Evolutionary conservation across 2,888 invertebrate genomes (phyloP).

Genomic region (Tuta absoluta): DNA sequence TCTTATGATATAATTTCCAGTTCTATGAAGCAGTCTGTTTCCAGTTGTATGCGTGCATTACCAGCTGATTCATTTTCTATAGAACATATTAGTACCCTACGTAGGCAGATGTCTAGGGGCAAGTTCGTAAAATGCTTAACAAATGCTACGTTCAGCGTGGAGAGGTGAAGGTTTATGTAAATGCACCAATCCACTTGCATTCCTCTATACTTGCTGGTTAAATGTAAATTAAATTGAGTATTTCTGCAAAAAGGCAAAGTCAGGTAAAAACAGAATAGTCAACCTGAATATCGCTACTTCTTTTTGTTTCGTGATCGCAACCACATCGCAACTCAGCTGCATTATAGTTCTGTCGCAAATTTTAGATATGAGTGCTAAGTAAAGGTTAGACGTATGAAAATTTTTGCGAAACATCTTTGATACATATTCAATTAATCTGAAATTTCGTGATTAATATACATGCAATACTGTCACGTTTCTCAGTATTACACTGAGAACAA

Average conservation of each 20-base stretch:
- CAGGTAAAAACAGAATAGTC: neutral
- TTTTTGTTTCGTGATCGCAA: too few relatives aligned
- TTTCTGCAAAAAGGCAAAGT: neutral
- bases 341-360: too few relatives aligned
- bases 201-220: neutral
- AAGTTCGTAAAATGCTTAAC: constrained; percentile 13
- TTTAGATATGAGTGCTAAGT: too few relatives aligned
- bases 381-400: too few relatives aligned
- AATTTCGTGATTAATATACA: too few relatives aligned
- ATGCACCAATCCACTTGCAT: constrained; percentile 9
- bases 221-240: neutral
- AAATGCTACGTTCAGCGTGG: constrained; percentile 17
- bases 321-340: too few relatives aligned
- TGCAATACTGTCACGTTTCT: too few relatives aligned
- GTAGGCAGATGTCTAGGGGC: constrained; percentile 19
- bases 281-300: too few relatives aligned
- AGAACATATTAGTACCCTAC: constrained; percentile 1
- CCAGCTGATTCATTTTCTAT: neutral
- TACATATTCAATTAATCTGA: too few relatives aligned
- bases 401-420: too few relatives aligned
- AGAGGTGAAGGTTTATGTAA: constrained; percentile 23
- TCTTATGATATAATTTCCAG: neutral
- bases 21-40: neutral
- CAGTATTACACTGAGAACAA: too few relatives aligned
- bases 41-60: neutral